These are phyloP conservation scores for Melanchra persicariae DNA, from an alignment of 2,888 invertebrate genomes.

Conservation along the genomic window DNA sequence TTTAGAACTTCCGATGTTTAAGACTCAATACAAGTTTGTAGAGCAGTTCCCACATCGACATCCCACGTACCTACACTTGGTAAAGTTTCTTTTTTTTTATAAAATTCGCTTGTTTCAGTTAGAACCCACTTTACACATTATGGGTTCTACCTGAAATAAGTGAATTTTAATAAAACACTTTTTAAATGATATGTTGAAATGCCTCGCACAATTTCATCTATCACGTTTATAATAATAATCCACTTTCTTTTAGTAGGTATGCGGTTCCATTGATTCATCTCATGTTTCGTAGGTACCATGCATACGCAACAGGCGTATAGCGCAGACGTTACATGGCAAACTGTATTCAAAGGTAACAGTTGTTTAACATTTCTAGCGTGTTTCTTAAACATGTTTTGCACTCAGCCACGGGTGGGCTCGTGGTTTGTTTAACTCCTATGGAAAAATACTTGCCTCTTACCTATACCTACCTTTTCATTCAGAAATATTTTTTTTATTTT, in stretches of 20 bases:
- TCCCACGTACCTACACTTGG: neutral
- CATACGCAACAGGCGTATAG: constrained; percentile 1
- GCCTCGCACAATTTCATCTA: neutral
- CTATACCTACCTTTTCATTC: neutral
- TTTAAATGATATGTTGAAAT: neutral
- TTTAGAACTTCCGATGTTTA: constrained; percentile 2
- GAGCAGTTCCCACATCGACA: neutral
- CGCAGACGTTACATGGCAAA: constrained; percentile 18
- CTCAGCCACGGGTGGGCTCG: constrained; percentile 5
- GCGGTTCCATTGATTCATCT: neutral
- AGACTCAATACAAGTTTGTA: constrained; percentile 3
- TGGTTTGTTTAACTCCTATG: neutral
- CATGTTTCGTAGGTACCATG: neutral
- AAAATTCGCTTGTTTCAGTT: neutral
- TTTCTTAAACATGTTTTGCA: constrained; percentile 46
- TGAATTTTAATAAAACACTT: no score
- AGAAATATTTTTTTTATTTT: neutral
- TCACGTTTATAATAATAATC: neutral
- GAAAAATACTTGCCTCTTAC: constrained; percentile 14
- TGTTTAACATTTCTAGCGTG: constrained; percentile 48
- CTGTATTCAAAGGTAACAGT: constrained; percentile 22
- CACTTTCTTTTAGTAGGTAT: neutral
- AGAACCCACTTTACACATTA: neutral
- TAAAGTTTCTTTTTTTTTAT: neutral
- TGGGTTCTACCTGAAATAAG: no score